Percentiles rank a stretch among this genome's conserved stretches.
These are phyloP conservation scores for Pterocles orientalis DNA, from an alignment of 2,113 vertebrate species.

Conservation along the genomic window DNA sequence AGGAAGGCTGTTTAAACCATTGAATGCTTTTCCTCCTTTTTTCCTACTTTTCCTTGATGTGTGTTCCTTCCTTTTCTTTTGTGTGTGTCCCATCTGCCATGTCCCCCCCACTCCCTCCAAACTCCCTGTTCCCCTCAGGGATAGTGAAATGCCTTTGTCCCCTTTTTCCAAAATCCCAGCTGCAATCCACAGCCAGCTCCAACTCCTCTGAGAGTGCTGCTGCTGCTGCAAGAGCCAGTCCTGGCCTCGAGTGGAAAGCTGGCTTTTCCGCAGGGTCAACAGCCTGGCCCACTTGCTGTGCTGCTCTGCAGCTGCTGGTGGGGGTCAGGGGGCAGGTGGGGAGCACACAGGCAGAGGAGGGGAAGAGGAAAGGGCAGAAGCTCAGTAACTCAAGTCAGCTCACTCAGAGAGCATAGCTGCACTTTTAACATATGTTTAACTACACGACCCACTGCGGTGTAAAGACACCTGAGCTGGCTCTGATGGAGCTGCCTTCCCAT, in stretches of 20 bases:
- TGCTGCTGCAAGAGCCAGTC: not conserved
- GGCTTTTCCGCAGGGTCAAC: not conserved
- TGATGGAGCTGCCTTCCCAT: not conserved
- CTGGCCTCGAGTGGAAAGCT: not conserved
- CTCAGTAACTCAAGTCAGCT: not conserved
- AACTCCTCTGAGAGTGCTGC: not conserved
- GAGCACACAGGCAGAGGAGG: not conserved
- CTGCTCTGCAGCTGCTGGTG: accelerated
- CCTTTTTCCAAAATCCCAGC: not conserved
- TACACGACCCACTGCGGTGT: not conserved
- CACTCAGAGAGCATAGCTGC: not conserved
- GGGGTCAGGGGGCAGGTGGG: not conserved
- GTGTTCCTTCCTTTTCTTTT: not conserved
- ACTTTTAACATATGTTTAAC: conserved; percentile 11
- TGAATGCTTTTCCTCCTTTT: not conserved
- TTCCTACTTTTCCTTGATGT: not conserved
- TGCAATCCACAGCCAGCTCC: not conserved
- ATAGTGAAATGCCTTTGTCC: not conserved
- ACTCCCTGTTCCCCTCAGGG: not conserved
- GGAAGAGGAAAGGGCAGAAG: not conserved
- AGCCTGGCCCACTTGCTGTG: accelerated
- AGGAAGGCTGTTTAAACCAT: not conserved
- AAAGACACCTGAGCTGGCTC: not conserved
- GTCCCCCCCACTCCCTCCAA: not conserved
- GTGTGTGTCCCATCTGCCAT: too few relatives aligned